Evolutionary conservation across 2,888 invertebrate genomes (phyloP).

Genomic region (Diadromus collaris): DNA sequence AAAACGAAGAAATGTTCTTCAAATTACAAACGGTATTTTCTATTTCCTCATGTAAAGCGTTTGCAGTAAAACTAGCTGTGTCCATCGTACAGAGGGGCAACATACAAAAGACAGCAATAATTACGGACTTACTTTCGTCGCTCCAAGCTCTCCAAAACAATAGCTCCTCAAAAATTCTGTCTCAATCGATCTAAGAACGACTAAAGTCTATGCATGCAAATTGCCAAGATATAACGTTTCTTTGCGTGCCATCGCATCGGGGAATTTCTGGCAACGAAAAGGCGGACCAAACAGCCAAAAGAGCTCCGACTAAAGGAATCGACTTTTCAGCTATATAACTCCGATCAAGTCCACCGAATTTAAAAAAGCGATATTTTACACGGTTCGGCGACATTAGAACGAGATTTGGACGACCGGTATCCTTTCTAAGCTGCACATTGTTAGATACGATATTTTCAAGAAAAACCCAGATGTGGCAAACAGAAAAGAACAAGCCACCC

Average conservation of each 20-base stretch:
- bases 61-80: constrained; percentile 7
- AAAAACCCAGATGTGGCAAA: neutral
- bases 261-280: constrained; percentile 24
- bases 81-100: neutral
- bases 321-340: neutral
- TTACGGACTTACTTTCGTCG: constrained; percentile 11
- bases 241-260: constrained; percentile 32
- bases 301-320: neutral
- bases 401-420: neutral
- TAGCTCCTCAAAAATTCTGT: neutral
- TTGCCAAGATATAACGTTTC: neutral
- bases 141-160: constrained; percentile 5
- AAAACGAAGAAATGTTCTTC: neutral
- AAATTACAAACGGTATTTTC: constrained; percentile 10
- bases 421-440: constrained; percentile 7
- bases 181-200: neutral
- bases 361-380: neutral
- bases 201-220: neutral
- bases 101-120: neutral
- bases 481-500: constrained; percentile 4
- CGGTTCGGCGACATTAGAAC: neutral
- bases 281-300: constrained; percentile 27
- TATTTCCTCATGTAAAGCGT: constrained; percentile 19
- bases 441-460: constrained; percentile 5
- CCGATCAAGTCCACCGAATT: neutral